Evolutionary conservation across 2,888 invertebrate species (phyloP).

Genomic region (Listrodromus nycthemerus): DNA sequence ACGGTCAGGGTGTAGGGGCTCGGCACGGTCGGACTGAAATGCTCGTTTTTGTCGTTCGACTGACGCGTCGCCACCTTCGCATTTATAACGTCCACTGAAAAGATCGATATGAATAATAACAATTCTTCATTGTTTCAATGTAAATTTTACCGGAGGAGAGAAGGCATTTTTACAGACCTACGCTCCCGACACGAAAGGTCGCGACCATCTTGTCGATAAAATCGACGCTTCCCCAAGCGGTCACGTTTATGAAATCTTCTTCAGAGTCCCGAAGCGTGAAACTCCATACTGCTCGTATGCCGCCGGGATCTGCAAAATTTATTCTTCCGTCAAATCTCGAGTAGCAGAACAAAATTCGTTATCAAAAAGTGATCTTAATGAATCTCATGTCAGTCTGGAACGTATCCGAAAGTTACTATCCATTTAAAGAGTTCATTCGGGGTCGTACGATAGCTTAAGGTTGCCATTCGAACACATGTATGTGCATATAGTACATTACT

Average conservation of each 20-base stretch:
- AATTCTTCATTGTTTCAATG: neutral
- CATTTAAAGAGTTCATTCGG: too few species aligned
- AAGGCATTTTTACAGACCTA: slow-evolving; percentile 86
- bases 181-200: slow-evolving; percentile 89
- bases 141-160: neutral
- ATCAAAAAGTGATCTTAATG: too few species aligned
- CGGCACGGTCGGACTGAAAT: slow-evolving; percentile 88
- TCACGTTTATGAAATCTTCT: slow-evolving; percentile 90
- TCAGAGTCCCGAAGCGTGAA: slow-evolving; percentile 91
- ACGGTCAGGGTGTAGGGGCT: slow-evolving; percentile 88
- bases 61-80: slow-evolving; percentile 87
- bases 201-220: slow-evolving; percentile 87
- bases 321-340: neutral
- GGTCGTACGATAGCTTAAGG: too few species aligned
- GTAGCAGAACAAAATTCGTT: too few species aligned
- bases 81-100: slow-evolving; percentile 89
- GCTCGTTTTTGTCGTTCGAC: slow-evolving; percentile 86
- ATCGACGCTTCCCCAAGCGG: slow-evolving; percentile 90
- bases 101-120: slow-evolving; percentile 16
- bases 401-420: too few species aligned
- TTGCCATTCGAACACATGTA: too few species aligned
- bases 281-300: slow-evolving; percentile 89
- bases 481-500: too few species aligned
- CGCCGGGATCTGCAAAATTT: slow-evolving; percentile 71
- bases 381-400: too few species aligned